phyloP scores from a whole-genome alignment of 2,888 invertebrate genomes.

The Epinotia bilunana region DNA sequence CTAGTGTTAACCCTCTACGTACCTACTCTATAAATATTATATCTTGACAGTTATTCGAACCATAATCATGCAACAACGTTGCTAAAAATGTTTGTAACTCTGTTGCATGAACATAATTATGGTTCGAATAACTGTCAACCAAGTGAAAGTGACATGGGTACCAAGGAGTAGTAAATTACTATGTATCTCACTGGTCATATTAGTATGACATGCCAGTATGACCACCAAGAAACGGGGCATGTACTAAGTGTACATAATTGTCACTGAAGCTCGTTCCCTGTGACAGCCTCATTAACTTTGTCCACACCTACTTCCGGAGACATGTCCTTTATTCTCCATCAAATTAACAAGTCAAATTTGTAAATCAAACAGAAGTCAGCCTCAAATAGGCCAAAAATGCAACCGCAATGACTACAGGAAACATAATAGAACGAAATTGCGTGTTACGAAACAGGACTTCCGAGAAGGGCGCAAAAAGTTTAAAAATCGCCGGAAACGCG shows the following conservation, averaged over 20 bases:
- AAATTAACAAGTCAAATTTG: constrained; percentile 15
- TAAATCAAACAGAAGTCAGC: constrained; percentile 35
- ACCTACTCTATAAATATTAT: too few relatives aligned
- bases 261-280: not conserved
- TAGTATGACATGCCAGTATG: too few relatives aligned
- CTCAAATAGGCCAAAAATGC: constrained; percentile 13
- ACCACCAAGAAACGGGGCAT: too few relatives aligned
- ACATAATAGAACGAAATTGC: constrained; percentile 23
- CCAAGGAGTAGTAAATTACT: not conserved
- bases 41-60: too few relatives aligned
- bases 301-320: constrained; percentile 13
- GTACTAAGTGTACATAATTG: constrained; percentile 7
- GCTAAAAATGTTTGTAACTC: too few relatives aligned
- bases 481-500: constrained; percentile 64
- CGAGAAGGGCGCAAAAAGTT: constrained; percentile 36
- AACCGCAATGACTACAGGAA: constrained; percentile 12
- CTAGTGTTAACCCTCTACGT: too few relatives aligned
- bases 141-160: not conserved
- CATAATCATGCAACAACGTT: too few relatives aligned
- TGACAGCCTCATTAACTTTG: constrained; percentile 2
- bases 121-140: not conserved
- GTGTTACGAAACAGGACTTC: constrained; percentile 37
- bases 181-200: too few relatives aligned
- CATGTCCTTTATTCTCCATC: not conserved
- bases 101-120: too few relatives aligned